phyloP scores from a whole-genome alignment of 1,140 invertebrate species.

The Meloidogyne chitwoodi region DNA sequence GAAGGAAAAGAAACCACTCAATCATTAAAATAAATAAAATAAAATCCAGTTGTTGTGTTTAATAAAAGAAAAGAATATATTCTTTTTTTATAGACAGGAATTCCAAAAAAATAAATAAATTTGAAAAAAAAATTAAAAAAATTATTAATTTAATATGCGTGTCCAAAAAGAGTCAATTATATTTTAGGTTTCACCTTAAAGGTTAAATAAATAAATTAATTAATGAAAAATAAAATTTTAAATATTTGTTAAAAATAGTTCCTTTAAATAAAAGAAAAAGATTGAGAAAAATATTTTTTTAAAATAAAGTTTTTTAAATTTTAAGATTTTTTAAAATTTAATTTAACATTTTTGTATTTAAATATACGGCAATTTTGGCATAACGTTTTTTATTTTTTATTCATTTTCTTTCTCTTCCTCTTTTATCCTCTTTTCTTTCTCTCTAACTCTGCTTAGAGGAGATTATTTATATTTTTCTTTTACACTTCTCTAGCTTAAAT shows the following conservation, averaged over 20 bases:
- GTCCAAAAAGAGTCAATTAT: background rate
- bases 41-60: background rate
- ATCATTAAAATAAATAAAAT: background rate
- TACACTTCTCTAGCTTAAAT: no score
- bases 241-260: no score
- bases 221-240: background rate
- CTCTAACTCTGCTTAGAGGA: background rate
- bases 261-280: no score
- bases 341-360: background rate
- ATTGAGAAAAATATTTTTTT: no score
- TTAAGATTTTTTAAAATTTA: no score
- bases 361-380: background rate
- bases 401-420: no score
- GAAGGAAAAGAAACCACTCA: background rate
- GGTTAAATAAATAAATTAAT: no score
- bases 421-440: background rate
- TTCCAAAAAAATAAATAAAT: no score
- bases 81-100: no score
- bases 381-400: background rate
- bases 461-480: no score
- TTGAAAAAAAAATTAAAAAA: background rate
- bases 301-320: no score
- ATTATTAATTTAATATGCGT: background rate
- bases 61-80: no score
- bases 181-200: background rate